Evolutionary conservation across 92 coral and sea anemone genomes (phyloP), one percentile per base, ranked within the genome.

Genomic region (Nematostella vectensis): DNA sequence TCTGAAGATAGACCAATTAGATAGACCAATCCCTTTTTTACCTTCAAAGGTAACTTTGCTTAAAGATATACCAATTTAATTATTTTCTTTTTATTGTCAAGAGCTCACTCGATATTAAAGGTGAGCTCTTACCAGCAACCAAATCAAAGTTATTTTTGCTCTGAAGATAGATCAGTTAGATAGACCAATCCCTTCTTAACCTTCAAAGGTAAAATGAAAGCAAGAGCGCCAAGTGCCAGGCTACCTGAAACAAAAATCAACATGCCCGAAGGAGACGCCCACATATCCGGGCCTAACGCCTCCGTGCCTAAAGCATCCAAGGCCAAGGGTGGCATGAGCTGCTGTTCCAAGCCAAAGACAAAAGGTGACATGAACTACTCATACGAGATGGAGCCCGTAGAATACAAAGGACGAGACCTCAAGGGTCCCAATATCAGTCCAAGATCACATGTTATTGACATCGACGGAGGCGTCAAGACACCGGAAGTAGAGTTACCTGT

Each of bases 301-400:
- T 33, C 40, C 15, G 40, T 6, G 40, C 40, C 40, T 6, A 33
- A 33, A 6, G 40, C 65, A 36, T 40, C 47, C 2, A 47, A 59
- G 47, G 51, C 65, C 21, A 55, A 44, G 4, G 52, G 17, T 19
- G 52, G 71, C 55, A 16, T 38, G 11, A 65, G 39, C 62, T 65
- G 71, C 48, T 65, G 71, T 40, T 52, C 61, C 15, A 29, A 30
- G 20, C 71, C 71, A 3, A 65, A 65, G 27, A 65, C 71, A 4
- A 65, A 65, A 42, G 71, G 62, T 13, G 62, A 65, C 20, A 53
- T 62, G 3, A 48, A 65, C 0, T 65, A 52, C 30, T 61, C 58
- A 18, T 65, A 65, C 29, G 71, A 65, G 30, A 16, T 65, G 27
- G 62, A 65, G 3, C 44, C 70, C n/a, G 51, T 39, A 18, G 51